phyloP scores from a whole-genome alignment of 2,888 invertebrate species.

The Scaptomyza parva region DNA sequence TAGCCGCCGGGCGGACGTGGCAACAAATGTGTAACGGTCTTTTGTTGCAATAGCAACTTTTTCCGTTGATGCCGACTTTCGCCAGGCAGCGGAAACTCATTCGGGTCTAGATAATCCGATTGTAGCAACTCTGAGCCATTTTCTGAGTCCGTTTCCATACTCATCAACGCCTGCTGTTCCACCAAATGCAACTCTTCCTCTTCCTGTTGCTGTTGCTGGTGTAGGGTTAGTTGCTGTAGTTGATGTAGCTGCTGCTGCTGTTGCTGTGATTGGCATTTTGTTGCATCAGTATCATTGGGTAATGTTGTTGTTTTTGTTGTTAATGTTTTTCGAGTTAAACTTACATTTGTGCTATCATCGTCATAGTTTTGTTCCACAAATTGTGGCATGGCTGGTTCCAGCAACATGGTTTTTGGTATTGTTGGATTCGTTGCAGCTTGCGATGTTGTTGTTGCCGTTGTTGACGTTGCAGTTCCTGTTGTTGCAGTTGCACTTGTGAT shows the following conservation, averaged over 20 bases:
- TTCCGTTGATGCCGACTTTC: conserved; percentile 15
- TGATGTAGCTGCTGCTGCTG: conserved; percentile 18
- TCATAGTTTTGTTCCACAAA: conserved; percentile 30
- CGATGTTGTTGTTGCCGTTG: conserved; percentile 23
- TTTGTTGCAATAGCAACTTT: conserved; percentile 22
- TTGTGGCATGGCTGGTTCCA: conserved; percentile 42
- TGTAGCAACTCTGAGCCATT: conserved; percentile 32
- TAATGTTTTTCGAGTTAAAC: conserved; percentile 5
- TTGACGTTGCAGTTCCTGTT: conserved; percentile 1
- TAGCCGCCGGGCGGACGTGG: conserved; percentile 73
- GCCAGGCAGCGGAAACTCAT: conserved; percentile 44
- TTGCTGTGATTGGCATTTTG: conserved; percentile 10
- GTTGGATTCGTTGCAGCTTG: not conserved
- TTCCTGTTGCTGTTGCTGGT: too few relatives aligned
- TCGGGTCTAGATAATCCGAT: conserved; percentile 43
- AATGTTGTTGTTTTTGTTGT: not conserved
- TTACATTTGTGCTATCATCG: conserved; percentile 27
- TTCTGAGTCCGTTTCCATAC: conserved; percentile 40
- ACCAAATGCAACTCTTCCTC: conserved; percentile 15
- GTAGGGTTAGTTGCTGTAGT: too few relatives aligned
- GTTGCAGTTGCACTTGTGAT: conserved; percentile 15
- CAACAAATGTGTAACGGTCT: conserved; percentile 46
- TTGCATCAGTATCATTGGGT: not conserved
- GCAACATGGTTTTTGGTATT: conserved; percentile 30
- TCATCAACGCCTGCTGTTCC: conserved; percentile 22